These are phyloP conservation scores for Synanthedon andrenaeformis DNA, from an alignment of 2,888 invertebrate species.

Conservation along the genomic window DNA sequence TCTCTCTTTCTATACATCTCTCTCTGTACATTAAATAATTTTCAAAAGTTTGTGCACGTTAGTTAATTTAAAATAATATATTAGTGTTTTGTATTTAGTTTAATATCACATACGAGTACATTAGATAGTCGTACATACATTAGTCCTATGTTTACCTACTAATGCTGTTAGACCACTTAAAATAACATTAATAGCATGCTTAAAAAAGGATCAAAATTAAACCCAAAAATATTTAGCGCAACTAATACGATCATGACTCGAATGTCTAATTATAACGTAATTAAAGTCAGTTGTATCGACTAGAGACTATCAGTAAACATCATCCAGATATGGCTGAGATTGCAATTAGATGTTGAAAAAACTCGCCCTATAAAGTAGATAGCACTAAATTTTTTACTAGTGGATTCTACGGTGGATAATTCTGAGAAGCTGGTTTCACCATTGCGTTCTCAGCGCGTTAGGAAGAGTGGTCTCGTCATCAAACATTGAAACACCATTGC, in stretches of 20 bases:
- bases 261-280: slow-evolving; percentile 45
- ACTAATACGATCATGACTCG: slow-evolving; percentile 7
- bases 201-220: no score
- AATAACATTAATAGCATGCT: no score
- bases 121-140: no score
- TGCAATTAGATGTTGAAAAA: slow-evolving; percentile 17
- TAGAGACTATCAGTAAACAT: slow-evolving; percentile 26
- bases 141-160: no score
- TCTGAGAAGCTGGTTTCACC: slow-evolving; percentile 42
- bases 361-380: slow-evolving; percentile 18
- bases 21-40: no score
- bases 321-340: slow-evolving; percentile 39
- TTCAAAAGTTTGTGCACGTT: no score
- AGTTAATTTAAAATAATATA: no score
- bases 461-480: slow-evolving; percentile 29
- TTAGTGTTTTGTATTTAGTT: no score
- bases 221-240: no score
- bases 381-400: slow-evolving; percentile 33
- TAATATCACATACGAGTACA: no score
- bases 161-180: no score
- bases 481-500: slow-evolving; percentile 9
- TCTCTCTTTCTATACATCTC: no score
- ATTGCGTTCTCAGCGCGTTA: slow-evolving; percentile 19
- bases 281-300: slow-evolving; percentile 41
- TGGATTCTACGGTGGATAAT: slow-evolving; percentile 29